A percentile compares a stretch with the other conserved stretches of the same genome.
Evolutionary conservation across 2,113 vertebrate genomes (phyloP).

Genomic region (Burhinus bistriatus): DNA sequence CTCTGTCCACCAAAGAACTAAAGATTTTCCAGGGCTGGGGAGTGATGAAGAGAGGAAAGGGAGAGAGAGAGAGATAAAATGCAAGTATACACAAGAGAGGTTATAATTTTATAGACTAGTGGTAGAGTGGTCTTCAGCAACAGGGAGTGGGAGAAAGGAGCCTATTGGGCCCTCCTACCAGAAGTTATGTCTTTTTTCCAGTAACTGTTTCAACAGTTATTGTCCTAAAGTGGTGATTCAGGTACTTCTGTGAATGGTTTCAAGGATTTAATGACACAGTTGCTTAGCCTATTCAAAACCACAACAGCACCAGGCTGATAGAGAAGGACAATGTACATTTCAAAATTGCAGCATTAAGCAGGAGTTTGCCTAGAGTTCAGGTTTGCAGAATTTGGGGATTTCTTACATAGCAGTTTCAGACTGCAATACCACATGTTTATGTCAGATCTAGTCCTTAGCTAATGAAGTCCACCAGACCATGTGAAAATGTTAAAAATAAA

Average conservation of each 20-base stretch:
- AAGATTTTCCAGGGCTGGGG: not conserved
- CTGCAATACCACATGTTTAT: not conserved
- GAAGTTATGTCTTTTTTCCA: not conserved
- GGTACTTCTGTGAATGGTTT: not conserved
- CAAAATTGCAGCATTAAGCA: not conserved
- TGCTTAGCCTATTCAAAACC: not conserved
- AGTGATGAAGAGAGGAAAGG: not conserved
- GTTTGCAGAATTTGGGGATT: not conserved
- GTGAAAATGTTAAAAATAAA: not conserved
- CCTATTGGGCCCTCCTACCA: not conserved
- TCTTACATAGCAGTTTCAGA: not conserved
- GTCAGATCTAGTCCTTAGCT: not conserved
- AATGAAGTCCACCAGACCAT: not conserved
- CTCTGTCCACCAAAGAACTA: not conserved
- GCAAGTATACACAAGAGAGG: not conserved
- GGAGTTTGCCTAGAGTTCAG: not conserved
- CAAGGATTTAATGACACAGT: not conserved
- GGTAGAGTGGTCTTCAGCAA: not conserved
- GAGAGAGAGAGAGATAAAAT: not conserved
- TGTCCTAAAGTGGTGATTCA: not conserved
- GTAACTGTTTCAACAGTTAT: not conserved
- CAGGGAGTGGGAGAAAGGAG: not conserved
- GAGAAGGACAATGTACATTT: not conserved
- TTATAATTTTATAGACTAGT: not conserved
- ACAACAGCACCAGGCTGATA: not conserved